Percentiles rank a stretch among this genome's conserved stretches.
phyloP scores from a whole-genome alignment of 2,113 vertebrate genomes.

The Cynocephalus volans region DNA sequence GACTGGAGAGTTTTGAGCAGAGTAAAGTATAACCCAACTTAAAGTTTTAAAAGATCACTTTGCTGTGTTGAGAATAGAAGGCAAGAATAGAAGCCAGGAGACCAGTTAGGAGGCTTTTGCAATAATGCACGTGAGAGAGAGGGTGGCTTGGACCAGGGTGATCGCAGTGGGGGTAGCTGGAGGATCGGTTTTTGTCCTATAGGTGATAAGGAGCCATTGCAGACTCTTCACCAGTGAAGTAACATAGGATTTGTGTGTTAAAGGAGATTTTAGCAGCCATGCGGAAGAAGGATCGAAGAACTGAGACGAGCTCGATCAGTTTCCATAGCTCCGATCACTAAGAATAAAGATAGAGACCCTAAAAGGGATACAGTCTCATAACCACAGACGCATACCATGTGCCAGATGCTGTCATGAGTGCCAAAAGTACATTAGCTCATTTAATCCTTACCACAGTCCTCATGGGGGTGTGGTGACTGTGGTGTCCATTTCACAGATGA shows the following conservation, averaged over 20 bases:
- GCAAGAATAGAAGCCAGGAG: not conserved
- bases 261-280: not conserved
- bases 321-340: not conserved
- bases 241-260: not conserved
- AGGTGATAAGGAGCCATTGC: not conserved
- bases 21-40: not conserved
- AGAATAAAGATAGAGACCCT: not conserved
- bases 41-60: not conserved
- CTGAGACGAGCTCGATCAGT: not conserved
- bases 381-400: too few relatives aligned
- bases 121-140: not conserved
- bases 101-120: not conserved
- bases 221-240: not conserved
- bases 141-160: not conserved
- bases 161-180: not conserved
- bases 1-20: not conserved
- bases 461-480: rapidly evolving
- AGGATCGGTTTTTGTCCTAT: not conserved
- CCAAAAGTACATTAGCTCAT: rapidly evolving
- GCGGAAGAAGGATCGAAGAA: not conserved
- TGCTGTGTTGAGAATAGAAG: not conserved
- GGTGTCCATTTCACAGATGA: not conserved
- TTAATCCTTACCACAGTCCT: not conserved
- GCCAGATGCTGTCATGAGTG: rapidly evolving
- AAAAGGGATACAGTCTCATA: not conserved